Evolutionary conservation across 53 echinoderm and acorn worm species (phyloP), one percentile per base, ranked within the genome.

Genomic region (Echinometra lucunter): DNA sequence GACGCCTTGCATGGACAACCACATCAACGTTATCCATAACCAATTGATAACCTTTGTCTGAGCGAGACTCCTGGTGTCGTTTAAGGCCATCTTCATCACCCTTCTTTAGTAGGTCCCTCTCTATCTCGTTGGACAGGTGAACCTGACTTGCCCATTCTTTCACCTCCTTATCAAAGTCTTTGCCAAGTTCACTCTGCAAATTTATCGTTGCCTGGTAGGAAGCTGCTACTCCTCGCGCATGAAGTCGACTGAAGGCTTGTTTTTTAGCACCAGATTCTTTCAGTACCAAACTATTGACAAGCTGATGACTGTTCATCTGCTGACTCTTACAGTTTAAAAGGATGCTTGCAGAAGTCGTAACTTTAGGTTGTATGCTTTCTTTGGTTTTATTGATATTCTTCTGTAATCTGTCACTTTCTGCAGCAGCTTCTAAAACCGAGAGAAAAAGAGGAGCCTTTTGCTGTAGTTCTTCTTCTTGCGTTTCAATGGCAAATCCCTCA

Each of bases 1-100:
- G 95, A 45, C 96, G 95, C 12, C 97, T 80, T 55, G 95, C 92
- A 91, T 97, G 94, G 18, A 96, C 95, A 6, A 88, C 45, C 4
- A 96, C 92, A 69, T 97, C 97, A 1, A 97, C 97, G 93, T 96
- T 97, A 91, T 97, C 96, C 92, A 93, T 94, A 4, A 87, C 96
- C 3, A 96, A 15, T 49, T 94, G 94, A 58, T 66, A 96, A 16
- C 91, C 91, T 10, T 23, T 37, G 45, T 87, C 63, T 56, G 25
- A 10, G 25, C 89, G 55, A 57, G 30, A 66, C 10, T 69, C 57
- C 4, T 42, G 40, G 18, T 82, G 94, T 40, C 1, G 2, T 82
- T 8, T 27, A 19, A 85, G 25, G 27, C 57, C 94, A 47, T 58
- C 63, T 8, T 6, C 3, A 40, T 82, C 58, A 30, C 85, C 94